A percentile compares a stretch with the other conserved stretches of the same genome.
Evolutionary conservation across 2,797 vertebrate genomes (phyloP).

Genomic region (Cossypha dichroa): DNA sequence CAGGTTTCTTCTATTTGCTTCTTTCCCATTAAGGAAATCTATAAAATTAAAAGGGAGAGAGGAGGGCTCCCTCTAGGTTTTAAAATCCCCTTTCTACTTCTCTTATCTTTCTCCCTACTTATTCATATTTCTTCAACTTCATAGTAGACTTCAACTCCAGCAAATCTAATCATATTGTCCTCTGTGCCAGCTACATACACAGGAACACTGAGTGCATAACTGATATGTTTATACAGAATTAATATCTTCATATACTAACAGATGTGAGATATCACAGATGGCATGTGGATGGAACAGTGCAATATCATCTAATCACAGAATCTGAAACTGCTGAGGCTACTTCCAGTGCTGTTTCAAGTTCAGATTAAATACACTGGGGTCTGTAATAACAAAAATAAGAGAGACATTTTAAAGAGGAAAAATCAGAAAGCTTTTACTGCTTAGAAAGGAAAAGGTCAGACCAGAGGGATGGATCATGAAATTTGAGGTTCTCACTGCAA

Average conservation of each 20-base stretch:
- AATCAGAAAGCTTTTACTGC: neutral
- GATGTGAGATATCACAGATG: neutral
- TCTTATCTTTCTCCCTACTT: neutral
- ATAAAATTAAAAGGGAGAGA: neutral
- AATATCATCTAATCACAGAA: neutral
- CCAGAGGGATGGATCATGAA: neutral
- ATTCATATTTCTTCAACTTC: neutral
- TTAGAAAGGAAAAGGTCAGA: neutral
- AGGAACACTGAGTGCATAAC: neutral
- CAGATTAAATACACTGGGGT: neutral
- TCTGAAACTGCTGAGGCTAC: neutral
- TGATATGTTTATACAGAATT: neutral
- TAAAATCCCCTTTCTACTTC: neutral
- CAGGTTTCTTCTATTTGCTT: neutral
- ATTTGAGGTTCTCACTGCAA: neutral
- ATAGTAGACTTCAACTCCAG: neutral
- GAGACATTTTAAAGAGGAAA: neutral
- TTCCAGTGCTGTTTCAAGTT: neutral
- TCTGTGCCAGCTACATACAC: neutral
- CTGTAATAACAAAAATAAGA: neutral
- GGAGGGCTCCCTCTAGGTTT: neutral
- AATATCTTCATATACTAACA: neutral
- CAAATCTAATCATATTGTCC: neutral
- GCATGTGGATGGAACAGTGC: neutral
- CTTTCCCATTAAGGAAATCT: neutral